A percentile compares a stretch with the other conserved stretches of the same genome.
phyloP scores from a whole-genome alignment of 2,888 invertebrate species.

The Quadroppia sp. region DNA sequence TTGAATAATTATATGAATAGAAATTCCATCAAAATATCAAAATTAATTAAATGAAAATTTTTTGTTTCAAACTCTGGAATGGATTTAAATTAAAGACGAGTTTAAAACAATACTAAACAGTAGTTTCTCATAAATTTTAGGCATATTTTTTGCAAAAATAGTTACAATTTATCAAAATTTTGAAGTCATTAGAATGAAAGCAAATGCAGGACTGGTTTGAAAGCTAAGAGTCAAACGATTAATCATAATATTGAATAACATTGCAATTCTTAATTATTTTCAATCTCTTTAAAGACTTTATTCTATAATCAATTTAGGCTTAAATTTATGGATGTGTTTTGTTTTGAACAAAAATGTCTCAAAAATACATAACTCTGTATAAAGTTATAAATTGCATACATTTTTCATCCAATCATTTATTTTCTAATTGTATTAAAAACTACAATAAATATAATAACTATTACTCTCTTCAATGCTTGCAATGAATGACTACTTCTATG shows the following conservation, averaged over 20 bases:
- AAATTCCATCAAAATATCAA: too few relatives aligned
- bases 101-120: too few relatives aligned
- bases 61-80: too few relatives aligned
- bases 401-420: neutral
- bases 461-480: neutral
- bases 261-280: neutral
- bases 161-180: slow-evolving; percentile 1
- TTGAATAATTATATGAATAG: too few relatives aligned
- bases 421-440: neutral
- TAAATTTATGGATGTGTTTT: neutral
- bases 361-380: neutral
- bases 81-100: too few relatives aligned
- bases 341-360: neutral
- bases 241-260: slow-evolving; percentile 13
- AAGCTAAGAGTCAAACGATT: neutral
- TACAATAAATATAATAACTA: neutral
- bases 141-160: neutral
- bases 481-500: neutral
- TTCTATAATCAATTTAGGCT: neutral
- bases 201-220: neutral
- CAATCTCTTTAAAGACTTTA: neutral
- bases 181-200: neutral
- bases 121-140: neutral
- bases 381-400: neutral
- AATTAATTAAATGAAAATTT: too few relatives aligned